Percentiles rank a stretch among this genome's conserved stretches.
These are phyloP conservation scores for Rhopalosiphum padi DNA, from an alignment of 1,140 invertebrate species.

Conservation along the genomic window DNA sequence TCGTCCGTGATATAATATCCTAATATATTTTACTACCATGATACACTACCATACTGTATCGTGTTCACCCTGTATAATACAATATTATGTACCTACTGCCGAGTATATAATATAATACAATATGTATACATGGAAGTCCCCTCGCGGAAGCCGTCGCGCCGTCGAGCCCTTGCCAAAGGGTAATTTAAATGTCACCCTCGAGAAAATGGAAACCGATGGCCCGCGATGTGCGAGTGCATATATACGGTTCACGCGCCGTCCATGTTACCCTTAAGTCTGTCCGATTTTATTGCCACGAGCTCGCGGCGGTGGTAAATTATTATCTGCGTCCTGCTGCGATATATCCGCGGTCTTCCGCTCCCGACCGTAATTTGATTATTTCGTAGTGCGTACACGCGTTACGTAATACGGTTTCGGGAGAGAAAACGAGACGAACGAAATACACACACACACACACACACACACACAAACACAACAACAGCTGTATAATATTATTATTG, in stretches of 20 bases:
- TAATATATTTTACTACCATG: background rate
- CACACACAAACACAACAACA: too few species aligned
- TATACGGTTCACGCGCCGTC: background rate
- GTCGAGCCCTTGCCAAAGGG: background rate
- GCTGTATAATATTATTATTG: background rate
- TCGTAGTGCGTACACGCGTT: background rate
- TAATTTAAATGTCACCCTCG: slow-evolving; percentile 41
- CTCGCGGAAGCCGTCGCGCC: background rate
- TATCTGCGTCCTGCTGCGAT: background rate
- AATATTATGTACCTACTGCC: background rate
- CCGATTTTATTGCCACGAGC: background rate
- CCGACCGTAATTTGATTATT: slow-evolving; percentile 33
- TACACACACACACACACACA: too few species aligned
- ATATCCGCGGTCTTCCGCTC: background rate
- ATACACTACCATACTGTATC: background rate
- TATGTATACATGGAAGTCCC: background rate
- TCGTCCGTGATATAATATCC: background rate
- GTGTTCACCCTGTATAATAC: background rate
- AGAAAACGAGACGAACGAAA: background rate
- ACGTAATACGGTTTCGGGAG: background rate
- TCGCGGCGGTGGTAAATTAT: slow-evolving; percentile 10
- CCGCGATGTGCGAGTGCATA: background rate
- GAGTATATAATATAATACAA: background rate
- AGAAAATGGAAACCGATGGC: slow-evolving; percentile 19
- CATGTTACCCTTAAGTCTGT: background rate